Evolutionary conservation across 2,888 invertebrate species (phyloP), one percentile per base, ranked within the genome.

Genomic region (Dicyrtomina minuta): DNA sequence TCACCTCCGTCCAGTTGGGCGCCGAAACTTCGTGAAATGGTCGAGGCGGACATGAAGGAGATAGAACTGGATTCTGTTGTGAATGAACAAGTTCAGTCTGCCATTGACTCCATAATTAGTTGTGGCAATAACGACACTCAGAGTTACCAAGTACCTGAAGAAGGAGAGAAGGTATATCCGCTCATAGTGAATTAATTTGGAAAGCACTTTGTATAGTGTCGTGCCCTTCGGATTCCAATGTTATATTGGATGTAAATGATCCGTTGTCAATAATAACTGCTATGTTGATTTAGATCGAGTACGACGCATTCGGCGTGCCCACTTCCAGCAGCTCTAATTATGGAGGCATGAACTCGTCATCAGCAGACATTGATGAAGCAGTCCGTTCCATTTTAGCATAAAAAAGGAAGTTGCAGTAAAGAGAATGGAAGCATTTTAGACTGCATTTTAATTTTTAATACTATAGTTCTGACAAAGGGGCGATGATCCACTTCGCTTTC

Each of bases 311-410:
- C 72, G 78, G 78, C 60, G 74, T 77, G 58, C 76, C 77, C 65
- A 75, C 68, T 46, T 51, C 60, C 6, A 74, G 72, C 66, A 67
- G 70, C 22, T 70, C 72, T 22, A 75, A 73, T 58, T 71, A 76
- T 59, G 66, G 56, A 55, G 71, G 71, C 15, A 68, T 75, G 60
- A 58, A 56, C 51, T 71, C 77, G 26, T 78, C 77, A 0, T 77
- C 77, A 22, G 77, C 78, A 10, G 78, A 78, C 33, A 75, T 78
- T 15, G 78, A 78, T 66, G 78, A 78, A 62, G 78, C 78, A 64
- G 78, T 78, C 8, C 71, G 77, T 39, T 78, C 78, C 1, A 78
- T 78, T 56, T 64, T 78, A 55, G 68, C 71, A 2, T 75, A 70
- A 70, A 60, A 64, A 58, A 17, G 46, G 17, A 46, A 46, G 17